Percentiles rank a stretch among this genome's conserved stretches.
Conservation (phyloP, 1,140 invertebrate genomes). For the Colletes gigas region DNA sequence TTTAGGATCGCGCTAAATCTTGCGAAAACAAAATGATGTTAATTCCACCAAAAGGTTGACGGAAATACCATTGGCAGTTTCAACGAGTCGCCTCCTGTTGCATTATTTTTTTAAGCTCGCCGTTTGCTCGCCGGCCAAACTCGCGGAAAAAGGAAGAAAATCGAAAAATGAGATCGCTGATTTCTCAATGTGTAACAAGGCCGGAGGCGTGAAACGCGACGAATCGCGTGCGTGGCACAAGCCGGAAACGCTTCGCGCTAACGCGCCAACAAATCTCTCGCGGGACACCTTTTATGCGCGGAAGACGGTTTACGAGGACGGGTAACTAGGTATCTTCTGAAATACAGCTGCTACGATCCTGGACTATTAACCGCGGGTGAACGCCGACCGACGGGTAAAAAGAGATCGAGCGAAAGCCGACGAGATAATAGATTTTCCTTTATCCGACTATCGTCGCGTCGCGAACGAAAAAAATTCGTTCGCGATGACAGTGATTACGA, state of each 20-base stretch:
- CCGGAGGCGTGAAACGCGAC: slow-evolving; percentile 35
- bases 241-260: slow-evolving; percentile 54
- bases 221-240: slow-evolving; percentile 36
- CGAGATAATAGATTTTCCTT: slow-evolving; percentile 27
- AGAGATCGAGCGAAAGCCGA: slow-evolving; percentile 9
- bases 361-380: slow-evolving; percentile 17
- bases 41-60: background rate
- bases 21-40: background rate
- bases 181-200: slow-evolving; percentile 43
- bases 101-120: background rate
- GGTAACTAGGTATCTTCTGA: slow-evolving; percentile 49
- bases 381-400: background rate
- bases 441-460: background rate
- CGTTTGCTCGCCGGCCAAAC: background rate
- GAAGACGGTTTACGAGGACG: slow-evolving; percentile 41
- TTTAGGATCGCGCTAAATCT: too few species aligned
- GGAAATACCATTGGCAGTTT: background rate
- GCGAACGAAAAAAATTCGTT: background rate
- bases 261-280: slow-evolving; percentile 56
- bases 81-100: background rate
- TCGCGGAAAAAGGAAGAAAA: background rate
- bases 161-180: background rate
- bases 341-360: slow-evolving; percentile 42
- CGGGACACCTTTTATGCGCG: slow-evolving; percentile 55
- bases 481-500: slow-evolving; percentile 12